Conservation (phyloP, 2,888 invertebrate genomes). For the Rhingia rostrata region DNA sequence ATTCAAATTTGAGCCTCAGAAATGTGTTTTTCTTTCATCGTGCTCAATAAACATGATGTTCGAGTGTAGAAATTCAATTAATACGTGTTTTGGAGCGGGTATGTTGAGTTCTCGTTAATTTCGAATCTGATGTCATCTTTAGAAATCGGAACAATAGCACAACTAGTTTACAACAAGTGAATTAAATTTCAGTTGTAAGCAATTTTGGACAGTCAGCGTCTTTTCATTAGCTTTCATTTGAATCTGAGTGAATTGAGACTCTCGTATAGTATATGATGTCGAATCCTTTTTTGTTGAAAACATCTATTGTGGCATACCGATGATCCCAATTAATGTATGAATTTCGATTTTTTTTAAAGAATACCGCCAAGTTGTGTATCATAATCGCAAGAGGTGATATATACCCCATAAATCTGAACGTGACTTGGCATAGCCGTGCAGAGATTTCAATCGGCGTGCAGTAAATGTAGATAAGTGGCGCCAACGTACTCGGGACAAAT, state of each 20-base stretch:
- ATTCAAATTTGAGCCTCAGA: conserved; percentile 52
- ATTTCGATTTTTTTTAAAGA: conserved; percentile 9
- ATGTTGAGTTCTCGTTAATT: conserved; percentile 28
- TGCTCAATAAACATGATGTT: conserved; percentile 62
- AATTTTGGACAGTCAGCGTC: conserved; percentile 53
- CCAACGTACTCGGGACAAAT: neutral
- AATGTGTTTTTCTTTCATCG: conserved; percentile 65
- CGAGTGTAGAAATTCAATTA: conserved; percentile 53
- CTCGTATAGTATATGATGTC: conserved; percentile 3
- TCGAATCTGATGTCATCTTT: conserved; percentile 51
- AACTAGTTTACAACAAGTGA: conserved; percentile 62
- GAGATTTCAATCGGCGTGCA: conserved; percentile 17
- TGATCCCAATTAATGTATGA: conserved; percentile 29
- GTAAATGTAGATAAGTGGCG: conserved; percentile 29
- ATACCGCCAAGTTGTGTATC: conserved; percentile 7
- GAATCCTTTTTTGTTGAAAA: neutral
- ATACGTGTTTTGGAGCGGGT: conserved; percentile 29
- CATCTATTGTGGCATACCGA: conserved; percentile 29
- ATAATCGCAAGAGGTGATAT: conserved; percentile 25
- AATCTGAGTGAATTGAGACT: conserved; percentile 22
- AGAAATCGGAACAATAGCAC: conserved; percentile 49
- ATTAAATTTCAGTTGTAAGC: conserved; percentile 60
- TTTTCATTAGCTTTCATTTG: conserved; percentile 55
- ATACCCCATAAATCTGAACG: conserved; percentile 20
- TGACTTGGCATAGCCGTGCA: conserved; percentile 38